Percentiles rank a stretch among this genome's conserved stretches.
Conservation (phyloP, 2,113 vertebrate species). For the Colossoma macropomum region DNA sequence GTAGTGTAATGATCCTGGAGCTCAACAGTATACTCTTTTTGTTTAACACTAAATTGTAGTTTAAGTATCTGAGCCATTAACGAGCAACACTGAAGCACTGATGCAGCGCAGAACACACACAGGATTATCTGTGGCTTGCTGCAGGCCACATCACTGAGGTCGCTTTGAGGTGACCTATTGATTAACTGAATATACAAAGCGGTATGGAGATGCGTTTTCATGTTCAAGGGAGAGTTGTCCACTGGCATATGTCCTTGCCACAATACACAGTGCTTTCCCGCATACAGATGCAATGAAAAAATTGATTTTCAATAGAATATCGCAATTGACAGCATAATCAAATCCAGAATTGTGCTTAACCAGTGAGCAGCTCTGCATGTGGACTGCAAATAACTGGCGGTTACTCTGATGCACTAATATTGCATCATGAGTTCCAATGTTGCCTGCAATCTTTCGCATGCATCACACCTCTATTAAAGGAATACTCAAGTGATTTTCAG, state of each 20-base stretch:
- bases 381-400: background rate
- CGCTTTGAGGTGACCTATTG: slow-evolving; percentile 9
- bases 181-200: slow-evolving; percentile 24
- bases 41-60: background rate
- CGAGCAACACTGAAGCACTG: background rate
- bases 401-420: background rate
- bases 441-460: too few species aligned
- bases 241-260: background rate
- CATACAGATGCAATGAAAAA: background rate
- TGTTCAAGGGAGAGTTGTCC: background rate
- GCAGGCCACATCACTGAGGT: slow-evolving; percentile 6
- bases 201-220: slow-evolving; percentile 8
- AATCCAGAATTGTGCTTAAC: background rate
- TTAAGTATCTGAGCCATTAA: background rate
- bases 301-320: background rate
- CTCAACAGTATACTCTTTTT: background rate
- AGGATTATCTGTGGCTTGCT: slow-evolving; percentile 8
- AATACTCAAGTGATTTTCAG: too few species aligned
- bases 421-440: background rate
- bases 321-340: background rate
- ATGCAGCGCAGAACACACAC: background rate
- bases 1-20: background rate
- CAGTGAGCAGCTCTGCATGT: background rate
- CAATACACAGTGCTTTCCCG: background rate
- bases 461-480: too few species aligned